Base-by-base conservation (phyloP, 2,113 vertebrate species). In the Motacilla tschutschensis region DNA sequence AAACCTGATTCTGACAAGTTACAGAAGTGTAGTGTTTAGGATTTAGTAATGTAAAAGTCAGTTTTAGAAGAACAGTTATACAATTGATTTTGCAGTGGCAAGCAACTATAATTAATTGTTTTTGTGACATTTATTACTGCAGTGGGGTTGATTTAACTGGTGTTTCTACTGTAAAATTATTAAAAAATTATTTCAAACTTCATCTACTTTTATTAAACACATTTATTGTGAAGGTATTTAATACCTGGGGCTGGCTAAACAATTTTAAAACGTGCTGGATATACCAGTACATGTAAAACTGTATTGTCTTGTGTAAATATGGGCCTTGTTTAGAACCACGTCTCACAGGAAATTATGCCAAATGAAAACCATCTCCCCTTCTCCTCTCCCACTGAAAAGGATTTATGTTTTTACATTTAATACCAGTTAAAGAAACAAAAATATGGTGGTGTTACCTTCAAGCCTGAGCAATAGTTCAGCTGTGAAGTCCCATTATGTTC, bases 1-100 rank as follows among this genome's bases (percentile, higher is more conserved):
- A 97, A 97, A 97, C 96, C 83, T 96, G 95, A 97, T 96, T 97
- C 94, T 97, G 97, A 98, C 96, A 96, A 97, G 96, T 97, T 97
- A 97, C 96, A 98, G 97, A 92, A 96, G 90, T 94, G 85, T 83
- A 91, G 89, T 95, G 95, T 96, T 96, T 94, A 94, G 94, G 95
- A 93, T 87, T 96, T 95, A 96, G 95, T 93, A 96, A 97, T 92
- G 95, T 93, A 96, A 96, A 96, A 97, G 93, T 96, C 93, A 96
- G 75, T 97, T 97, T 96, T 54, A 95, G 93, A 96, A 95, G 95
- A 95, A 95, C 93, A 96, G 95, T 96, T 94, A 93, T 87, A 97
- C 93, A 97, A 97, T 97, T 96, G 96, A 97, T 96, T 97, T 97
- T 96, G 96, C 96, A 96, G 96, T 91, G 93, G 96, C 92, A 95